Base-by-base conservation (phyloP, 2,888 invertebrate genomes). In the Pantelozetes paolii region DNA sequence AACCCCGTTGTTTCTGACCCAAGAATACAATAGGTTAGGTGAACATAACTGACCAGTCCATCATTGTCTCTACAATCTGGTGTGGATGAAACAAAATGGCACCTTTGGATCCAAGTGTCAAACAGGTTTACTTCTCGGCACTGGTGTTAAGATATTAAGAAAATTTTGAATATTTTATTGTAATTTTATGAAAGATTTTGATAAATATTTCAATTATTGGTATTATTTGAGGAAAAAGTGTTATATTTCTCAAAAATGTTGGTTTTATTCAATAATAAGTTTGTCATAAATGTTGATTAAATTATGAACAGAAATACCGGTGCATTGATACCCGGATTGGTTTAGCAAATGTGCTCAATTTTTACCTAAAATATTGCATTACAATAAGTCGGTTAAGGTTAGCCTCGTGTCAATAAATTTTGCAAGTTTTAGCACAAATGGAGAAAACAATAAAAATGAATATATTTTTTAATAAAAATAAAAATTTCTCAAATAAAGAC, bases 1-100 rank as follows among this genome's bases (percentile, higher is more conserved):
- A 81, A 75, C 0, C 79, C 80, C 30, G 75, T 67, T 20, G 48
- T 54, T 0, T 62, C 42, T 2, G 77, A 72, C 0, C 77, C 71
- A 54, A 82, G 79, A 28, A 77, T 75, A 76, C 84, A 84, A 79
- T 82, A 84, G 9, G 82, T 77, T 64, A 82, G 79, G 26, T 78
- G 64, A 3, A 81, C 80, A 78, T 84, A 84, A 77, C 83, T 81
- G 8, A 83, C 76, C 72, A 82, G 81, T 0, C 83, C 83, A 32
- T 82, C 81, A 30, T 80, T 81, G 18, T 81, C 79, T 79, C 79
- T 15, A 80, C 81, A 3, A 75, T 76, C 32, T 78, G 79, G 5
- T n/a, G n/a, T n/a, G n/a, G n/a, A n/a, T n/a, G n/a, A n/a, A n/a
- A 83, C 80, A 79, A 83, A 83, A 6, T 77, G n/a, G 77, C 83